Percentiles rank a stretch among this genome's conserved stretches.
Conservation (phyloP, 2,888 invertebrate genomes). For the Bombylius discolor region DNA sequence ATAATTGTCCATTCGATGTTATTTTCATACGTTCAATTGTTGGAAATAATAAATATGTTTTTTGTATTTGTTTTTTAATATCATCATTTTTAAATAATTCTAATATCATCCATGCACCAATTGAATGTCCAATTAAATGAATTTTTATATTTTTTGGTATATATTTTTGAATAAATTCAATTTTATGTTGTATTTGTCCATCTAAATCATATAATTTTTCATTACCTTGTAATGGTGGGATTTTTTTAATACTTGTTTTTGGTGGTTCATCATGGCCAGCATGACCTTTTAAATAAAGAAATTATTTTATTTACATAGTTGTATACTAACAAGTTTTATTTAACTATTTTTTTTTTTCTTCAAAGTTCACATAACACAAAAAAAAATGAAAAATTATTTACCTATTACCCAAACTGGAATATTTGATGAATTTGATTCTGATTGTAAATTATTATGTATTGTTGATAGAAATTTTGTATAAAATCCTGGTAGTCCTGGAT, state of each 20-base stretch:
- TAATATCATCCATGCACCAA: constrained; percentile 73
- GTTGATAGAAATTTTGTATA: constrained; percentile 61
- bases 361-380: not conserved
- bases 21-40: constrained; percentile 72
- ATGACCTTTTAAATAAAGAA: constrained; percentile 38
- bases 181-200: constrained; percentile 48
- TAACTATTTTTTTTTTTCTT: not conserved
- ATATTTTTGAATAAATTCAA: constrained; percentile 54
- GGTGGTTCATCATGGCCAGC: constrained; percentile 68
- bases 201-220: constrained; percentile 55
- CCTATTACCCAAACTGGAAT: constrained; percentile 70
- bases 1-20: constrained; percentile 56
- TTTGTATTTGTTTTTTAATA: constrained; percentile 43
- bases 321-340: too few species aligned
- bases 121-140: constrained; percentile 80
- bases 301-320: not conserved
- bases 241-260: constrained; percentile 35
- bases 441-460: constrained; percentile 45
- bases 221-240: constrained; percentile 41
- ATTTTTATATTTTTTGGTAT: constrained; percentile 60
- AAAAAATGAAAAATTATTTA: constrained; percentile 23
- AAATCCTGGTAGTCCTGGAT: constrained; percentile 75
- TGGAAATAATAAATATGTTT: constrained; percentile 69
- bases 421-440: constrained; percentile 12
- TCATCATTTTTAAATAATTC: constrained; percentile 51